Evolutionary conservation across 2,888 invertebrate species (phyloP).

Genomic region (Lomographa bimaculata): DNA sequence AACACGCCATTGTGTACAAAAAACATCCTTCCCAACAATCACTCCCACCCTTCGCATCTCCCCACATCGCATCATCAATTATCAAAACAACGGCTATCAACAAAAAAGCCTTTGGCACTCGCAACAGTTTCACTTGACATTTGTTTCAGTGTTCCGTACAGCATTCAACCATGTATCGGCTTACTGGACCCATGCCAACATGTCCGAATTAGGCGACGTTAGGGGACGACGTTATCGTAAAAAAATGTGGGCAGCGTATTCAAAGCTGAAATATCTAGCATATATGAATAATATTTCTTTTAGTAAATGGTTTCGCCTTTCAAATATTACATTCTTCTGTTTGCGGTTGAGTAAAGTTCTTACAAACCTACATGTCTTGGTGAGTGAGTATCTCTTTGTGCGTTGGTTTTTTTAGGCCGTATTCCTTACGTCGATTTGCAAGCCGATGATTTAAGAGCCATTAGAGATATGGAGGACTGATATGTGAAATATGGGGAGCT

Average conservation of each 20-base stretch:
- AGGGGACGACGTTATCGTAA: conserved; percentile 17
- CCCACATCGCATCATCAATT: too few species aligned
- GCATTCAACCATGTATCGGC: conserved; percentile 18
- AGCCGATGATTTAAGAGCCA: not conserved
- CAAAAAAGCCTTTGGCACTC: conserved; percentile 28
- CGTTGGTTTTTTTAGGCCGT: too few species aligned
- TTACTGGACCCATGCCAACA: conserved; percentile 29
- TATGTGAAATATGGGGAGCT: not conserved
- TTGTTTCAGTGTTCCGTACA: conserved; percentile 26
- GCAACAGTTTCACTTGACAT: conserved; percentile 24
- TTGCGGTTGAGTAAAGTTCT: too few species aligned
- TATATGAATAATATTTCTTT: conserved; percentile 22
- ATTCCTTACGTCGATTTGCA: not conserved
- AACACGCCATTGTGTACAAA: too few species aligned
- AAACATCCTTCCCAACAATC: too few species aligned
- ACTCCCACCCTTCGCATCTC: too few species aligned
- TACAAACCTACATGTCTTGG: too few species aligned
- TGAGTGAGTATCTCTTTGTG: too few species aligned
- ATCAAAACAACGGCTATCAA: conserved; percentile 16
- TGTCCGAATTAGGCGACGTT: conserved; percentile 16
- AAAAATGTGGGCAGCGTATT: conserved; percentile 20
- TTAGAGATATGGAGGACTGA: not conserved
- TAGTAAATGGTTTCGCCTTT: conserved; percentile 7
- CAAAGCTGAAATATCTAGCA: conserved; percentile 20
- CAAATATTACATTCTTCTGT: too few species aligned